Evolutionary conservation across 2,888 invertebrate genomes (phyloP), one percentile per base, ranked within the genome.

Genomic region (Acanthococcus lagerstroemiae): DNA sequence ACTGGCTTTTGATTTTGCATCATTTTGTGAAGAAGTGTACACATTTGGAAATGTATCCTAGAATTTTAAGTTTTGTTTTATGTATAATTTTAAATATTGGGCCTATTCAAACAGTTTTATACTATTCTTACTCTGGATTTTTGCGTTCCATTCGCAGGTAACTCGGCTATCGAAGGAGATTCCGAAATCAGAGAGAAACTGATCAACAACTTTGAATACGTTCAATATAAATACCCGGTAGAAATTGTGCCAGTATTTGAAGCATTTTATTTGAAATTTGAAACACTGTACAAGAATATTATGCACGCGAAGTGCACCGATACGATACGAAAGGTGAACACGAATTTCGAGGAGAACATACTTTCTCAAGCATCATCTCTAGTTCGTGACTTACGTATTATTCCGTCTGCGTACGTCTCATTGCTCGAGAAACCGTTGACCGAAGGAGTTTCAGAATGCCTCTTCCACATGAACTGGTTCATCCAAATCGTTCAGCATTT

Each of bases 221-320:
- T 24, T 22, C 22, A 19, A 15, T 52, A 52, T 9, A 54, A 54
- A 24, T 27, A 52, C 19, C 54, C 37, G 2, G 1, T 63, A 15
- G 63, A 54, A 26, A 63, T 63, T 37, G 24, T 63, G 37, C 63
- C 63, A 7, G 44, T 63, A 4, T 52, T 52, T 17, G 63, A 63
- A 37, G 24, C 30, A 7, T 26, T 63, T 15, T 22, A 37, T 17
- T n/a, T 54, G 52, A 63, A 63, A 30, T 15, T 63, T 1, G 63
- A 63, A 63, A 54, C 63, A 6, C 37, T 27, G 19, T 54, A 63
- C 21, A 63, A 63, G 24, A 52, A 24, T 25, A 21, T 52, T 30
- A 37, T 52, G 5, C 22, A 21, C 2, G 15, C 52, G 7, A 52
- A 52, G 15, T 24, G 5, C 3, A 3, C 24, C 15, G 25, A 30